Conservation (phyloP, 2,113 vertebrate genomes). For the Suricata suricatta region DNA sequence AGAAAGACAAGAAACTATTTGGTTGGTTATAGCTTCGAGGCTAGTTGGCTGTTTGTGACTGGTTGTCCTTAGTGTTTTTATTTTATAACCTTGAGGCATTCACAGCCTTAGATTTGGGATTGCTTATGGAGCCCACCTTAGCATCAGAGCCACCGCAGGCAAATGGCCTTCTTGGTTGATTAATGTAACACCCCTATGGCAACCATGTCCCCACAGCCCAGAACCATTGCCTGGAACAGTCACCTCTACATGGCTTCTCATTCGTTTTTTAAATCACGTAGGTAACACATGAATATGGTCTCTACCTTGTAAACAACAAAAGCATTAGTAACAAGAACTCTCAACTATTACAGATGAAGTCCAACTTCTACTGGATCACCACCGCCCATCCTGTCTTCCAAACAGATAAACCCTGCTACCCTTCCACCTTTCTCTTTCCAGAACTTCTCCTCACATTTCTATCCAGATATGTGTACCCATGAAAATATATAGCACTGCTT, state of each 20-base stretch:
- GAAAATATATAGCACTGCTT: neutral
- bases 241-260: neutral
- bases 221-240: neutral
- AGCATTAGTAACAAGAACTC: neutral
- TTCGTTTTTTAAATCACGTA: neutral
- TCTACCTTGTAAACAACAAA: neutral
- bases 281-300: neutral
- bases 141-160: neutral
- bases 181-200: neutral
- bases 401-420: neutral
- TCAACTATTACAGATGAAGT: neutral
- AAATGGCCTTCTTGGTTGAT: neutral
- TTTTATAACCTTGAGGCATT: neutral
- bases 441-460: neutral
- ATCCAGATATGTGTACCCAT: neutral
- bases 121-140: neutral
- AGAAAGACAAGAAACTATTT: neutral
- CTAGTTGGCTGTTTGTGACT: neutral
- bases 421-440: neutral
- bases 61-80: neutral
- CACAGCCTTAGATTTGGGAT: neutral
- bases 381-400: neutral
- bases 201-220: too few species aligned
- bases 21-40: neutral
- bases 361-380: neutral